phyloP scores from a whole-genome alignment of 1,140 invertebrate species.

The Holotrichia oblita region DNA sequence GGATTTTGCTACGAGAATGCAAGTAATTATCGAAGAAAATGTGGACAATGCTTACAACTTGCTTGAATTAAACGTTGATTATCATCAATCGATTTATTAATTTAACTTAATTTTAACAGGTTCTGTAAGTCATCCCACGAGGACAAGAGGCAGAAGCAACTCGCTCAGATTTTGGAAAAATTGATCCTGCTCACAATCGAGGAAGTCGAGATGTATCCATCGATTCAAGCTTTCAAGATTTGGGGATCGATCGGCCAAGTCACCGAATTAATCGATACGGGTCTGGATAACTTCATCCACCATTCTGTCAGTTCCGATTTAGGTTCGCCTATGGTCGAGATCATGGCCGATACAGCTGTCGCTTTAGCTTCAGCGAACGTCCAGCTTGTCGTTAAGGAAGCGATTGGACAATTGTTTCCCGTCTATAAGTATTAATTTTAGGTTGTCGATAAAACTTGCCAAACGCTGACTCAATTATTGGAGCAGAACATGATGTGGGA shows the following conservation, averaged over 20 bases:
- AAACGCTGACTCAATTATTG: slow-evolving; percentile 89
- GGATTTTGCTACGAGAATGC: too few species aligned
- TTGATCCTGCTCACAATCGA: slow-evolving; percentile 95
- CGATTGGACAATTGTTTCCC: slow-evolving; percentile 93
- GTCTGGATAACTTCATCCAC: slow-evolving; percentile 96
- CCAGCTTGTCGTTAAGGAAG: slow-evolving; percentile 93
- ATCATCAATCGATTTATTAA: too few species aligned
- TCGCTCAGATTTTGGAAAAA: slow-evolving; percentile 94
- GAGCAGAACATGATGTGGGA: slow-evolving; percentile 98
- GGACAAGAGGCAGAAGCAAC: slow-evolving; percentile 92
- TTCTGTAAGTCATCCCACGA: slow-evolving; percentile 95
- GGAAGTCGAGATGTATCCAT: slow-evolving; percentile 99
- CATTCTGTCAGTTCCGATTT: slow-evolving; percentile 90
- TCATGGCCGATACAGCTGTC: slow-evolving; percentile 98
- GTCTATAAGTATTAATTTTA: too few species aligned
- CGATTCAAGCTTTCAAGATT: slow-evolving; percentile 98
- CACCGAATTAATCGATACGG: slow-evolving; percentile 95
- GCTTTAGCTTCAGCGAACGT: slow-evolving; percentile 96
- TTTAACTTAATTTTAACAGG: not conserved
- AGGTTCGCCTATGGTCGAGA: slow-evolving; percentile 96
- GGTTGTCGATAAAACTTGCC: slow-evolving; percentile 95
- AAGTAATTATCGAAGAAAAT: too few species aligned
- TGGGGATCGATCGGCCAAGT: slow-evolving; percentile 97
- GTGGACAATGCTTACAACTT: too few species aligned
- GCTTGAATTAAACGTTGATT: too few species aligned